phyloP scores from a whole-genome alignment of 2,797 vertebrate species.

The Ctenopoma kingsleyae region DNA sequence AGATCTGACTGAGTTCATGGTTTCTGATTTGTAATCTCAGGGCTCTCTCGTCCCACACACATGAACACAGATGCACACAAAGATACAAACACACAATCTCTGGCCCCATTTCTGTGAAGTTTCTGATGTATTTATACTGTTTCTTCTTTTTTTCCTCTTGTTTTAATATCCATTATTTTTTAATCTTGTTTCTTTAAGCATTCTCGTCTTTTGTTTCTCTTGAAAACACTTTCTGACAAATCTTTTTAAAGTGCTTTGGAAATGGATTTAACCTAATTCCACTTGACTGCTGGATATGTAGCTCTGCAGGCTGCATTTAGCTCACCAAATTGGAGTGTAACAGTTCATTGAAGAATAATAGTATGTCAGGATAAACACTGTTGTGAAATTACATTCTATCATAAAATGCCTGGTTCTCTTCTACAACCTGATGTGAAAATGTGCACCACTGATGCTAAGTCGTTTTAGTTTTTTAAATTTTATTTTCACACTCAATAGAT shows the following conservation, averaged over 20 bases:
- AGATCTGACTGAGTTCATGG: background rate
- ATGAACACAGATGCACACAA: no score
- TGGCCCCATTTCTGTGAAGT: background rate
- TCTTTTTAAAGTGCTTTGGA: conserved; percentile 42
- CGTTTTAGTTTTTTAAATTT: background rate
- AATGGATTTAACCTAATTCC: conserved; percentile 55
- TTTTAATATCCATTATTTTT: conserved; percentile 29
- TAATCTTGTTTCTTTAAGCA: background rate
- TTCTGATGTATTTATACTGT: conserved; percentile 22
- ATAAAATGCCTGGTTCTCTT: background rate
- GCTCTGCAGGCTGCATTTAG: conserved; percentile 29
- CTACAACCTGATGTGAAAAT: background rate
- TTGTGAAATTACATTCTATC: conserved; percentile 25
- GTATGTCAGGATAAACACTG: background rate
- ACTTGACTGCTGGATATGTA: conserved; percentile 48
- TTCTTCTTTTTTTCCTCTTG: conserved; percentile 8
- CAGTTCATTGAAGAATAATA: conserved; percentile 40
- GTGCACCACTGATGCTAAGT: background rate
- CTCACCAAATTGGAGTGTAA: conserved; percentile 35
- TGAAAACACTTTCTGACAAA: conserved; percentile 38
- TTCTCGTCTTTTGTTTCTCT: conserved; percentile 41
- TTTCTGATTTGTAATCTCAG: background rate
- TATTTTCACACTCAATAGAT: background rate
- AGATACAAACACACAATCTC: background rate
- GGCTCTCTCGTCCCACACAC: background rate